Base-by-base conservation (phyloP, 1,140 invertebrate genomes). In the Ceratina calcarata region DNA sequence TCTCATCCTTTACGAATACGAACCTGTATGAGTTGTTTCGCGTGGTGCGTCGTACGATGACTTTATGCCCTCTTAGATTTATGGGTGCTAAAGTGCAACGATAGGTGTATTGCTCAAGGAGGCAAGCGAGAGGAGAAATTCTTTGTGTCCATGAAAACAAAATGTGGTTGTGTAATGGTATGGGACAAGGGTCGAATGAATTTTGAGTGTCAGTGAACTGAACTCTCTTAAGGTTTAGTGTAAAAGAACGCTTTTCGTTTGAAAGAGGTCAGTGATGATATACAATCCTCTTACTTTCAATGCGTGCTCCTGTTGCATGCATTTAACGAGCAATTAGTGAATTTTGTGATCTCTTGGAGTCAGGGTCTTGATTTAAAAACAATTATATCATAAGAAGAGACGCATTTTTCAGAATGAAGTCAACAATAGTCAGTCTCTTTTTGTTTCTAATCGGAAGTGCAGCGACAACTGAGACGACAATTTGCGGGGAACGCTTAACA, bases 401-500 rank as follows among this genome's bases (percentile, higher is more conserved):
- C 6, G 37, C 3, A 53, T 64, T 53, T 3, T 10, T 4, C 74
- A 84, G 61, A 57, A 84, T 84, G 82, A 75, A 32, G 57, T 20
- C 27, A 45, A 45, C 10, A 45, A 10, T 71, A n/a, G 13, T 6
- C 15, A 57, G 55, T 7, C 49, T 85, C 15, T 69, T 49, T 24
- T 81, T 58, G 6, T 15, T 37, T 8, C 0, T 82, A 0, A 49
- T 70, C 24, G 49, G 16, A 37, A 72, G 32, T 3, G 55, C 53
- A 22, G 13, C 12, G 12, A 61, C 22, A 3, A 57, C 24, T 12
- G 66, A 86, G 12, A 10, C 58, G 16, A 32, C 27, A 32, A 65
- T 67, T 3, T 97, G 96, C 83, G 96, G 96, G 0, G 95, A 95
- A 1, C 91, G 93, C 8, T 90, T 96, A 18, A 95, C 94, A 7